phyloP scores from a whole-genome alignment of 2,113 vertebrate genomes.

The Numida meleagris region DNA sequence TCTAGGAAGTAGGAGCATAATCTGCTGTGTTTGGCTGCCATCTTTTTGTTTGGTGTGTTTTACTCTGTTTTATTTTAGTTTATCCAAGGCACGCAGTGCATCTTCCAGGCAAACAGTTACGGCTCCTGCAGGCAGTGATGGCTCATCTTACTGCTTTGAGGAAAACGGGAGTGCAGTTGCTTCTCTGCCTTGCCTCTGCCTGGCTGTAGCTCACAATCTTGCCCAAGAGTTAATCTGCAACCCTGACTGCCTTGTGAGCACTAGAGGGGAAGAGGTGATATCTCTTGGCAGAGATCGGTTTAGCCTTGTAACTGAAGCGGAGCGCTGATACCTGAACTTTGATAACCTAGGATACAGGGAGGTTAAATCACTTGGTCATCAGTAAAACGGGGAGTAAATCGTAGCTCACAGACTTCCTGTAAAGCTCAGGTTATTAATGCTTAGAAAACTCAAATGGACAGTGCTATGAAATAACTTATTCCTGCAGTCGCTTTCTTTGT shows the following conservation, averaged over 20 bases:
- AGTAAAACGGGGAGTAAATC: not conserved
- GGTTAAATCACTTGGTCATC: not conserved
- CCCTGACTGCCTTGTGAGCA: not conserved
- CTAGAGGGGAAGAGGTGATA: conserved; percentile 2
- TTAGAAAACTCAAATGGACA: not conserved
- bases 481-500: not conserved
- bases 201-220: conserved; percentile 8
- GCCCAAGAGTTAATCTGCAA: not conserved
- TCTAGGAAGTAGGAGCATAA: not conserved
- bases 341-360: not conserved
- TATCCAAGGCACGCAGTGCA: not conserved
- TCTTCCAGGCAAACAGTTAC: not conserved
- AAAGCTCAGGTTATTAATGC: not conserved
- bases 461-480: not conserved
- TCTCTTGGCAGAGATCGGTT: not conserved
- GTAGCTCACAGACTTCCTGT: not conserved
- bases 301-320: not conserved
- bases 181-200: not conserved
- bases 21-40: not conserved
- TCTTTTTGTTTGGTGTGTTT: not conserved
- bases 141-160: not conserved
- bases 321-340: not conserved
- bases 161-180: not conserved
- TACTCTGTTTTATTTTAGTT: not conserved
- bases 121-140: not conserved